A percentile compares a stretch with the other conserved stretches of the same genome.
phyloP scores from a whole-genome alignment of 2,888 invertebrate species.

The Ephialtes manifestator region DNA sequence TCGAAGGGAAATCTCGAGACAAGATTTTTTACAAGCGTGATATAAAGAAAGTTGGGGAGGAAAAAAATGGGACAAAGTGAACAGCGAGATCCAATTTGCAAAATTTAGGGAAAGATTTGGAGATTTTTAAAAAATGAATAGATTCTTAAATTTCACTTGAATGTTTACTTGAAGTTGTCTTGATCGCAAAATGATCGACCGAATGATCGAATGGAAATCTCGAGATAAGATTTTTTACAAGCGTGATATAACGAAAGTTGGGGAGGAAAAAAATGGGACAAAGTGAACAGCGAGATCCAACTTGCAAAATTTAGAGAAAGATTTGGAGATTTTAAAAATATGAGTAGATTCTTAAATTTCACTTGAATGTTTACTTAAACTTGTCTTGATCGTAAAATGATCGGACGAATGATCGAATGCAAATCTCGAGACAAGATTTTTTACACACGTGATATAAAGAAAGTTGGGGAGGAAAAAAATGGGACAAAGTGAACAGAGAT shows the following conservation, averaged over 20 bases:
- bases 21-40: background rate
- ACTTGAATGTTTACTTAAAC: too few relatives aligned
- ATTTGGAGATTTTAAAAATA: too few relatives aligned
- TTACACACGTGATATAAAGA: background rate
- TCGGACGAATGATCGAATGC: background rate
- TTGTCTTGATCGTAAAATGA: conserved; percentile 20
- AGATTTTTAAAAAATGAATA: too few relatives aligned
- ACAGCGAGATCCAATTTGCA: too few relatives aligned
- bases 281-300: too few relatives aligned
- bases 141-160: too few relatives aligned
- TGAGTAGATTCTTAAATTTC: too few relatives aligned
- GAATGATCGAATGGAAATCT: conserved; percentile 2
- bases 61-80: too few relatives aligned
- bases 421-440: background rate
- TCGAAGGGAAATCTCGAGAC: background rate
- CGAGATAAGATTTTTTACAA: background rate
- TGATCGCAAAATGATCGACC: conserved; percentile 9
- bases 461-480: too few relatives aligned
- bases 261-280: too few relatives aligned
- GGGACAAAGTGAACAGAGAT: background rate
- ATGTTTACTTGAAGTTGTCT: background rate
- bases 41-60: background rate
- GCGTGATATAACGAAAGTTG: background rate
- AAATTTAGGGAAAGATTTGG: too few relatives aligned
- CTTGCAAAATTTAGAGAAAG: too few relatives aligned